These are phyloP conservation scores for Aphis gossypii DNA, from an alignment of 1,140 invertebrate genomes.

Conservation along the genomic window DNA sequence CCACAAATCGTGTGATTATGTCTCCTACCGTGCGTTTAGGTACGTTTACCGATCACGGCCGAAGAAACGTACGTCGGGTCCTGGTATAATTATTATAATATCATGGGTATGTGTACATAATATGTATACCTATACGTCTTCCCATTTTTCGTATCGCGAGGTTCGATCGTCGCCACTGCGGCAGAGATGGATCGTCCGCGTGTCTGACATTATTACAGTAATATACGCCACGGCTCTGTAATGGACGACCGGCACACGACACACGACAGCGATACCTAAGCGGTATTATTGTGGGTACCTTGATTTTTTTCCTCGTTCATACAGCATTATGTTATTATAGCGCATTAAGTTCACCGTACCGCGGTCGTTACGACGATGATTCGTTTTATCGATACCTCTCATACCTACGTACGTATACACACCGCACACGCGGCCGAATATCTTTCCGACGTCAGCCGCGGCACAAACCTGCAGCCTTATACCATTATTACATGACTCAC, in stretches of 20 bases:
- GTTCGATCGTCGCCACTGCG: constrained; percentile 19
- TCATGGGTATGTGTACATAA: background rate
- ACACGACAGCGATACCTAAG: background rate
- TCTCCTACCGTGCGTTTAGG: background rate
- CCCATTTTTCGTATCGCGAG: constrained; percentile 12
- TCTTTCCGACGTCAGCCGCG: background rate
- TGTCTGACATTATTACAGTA: constrained; percentile 12
- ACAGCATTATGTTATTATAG: constrained; percentile 1
- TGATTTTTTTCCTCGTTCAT: background rate
- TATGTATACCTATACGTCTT: background rate
- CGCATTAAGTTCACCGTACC: background rate
- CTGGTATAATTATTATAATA: constrained; percentile 27
- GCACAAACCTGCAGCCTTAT: background rate
- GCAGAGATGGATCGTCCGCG: constrained; percentile 25
- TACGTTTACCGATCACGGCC: background rate
- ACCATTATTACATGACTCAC: background rate
- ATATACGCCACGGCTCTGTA: background rate
- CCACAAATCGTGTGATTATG: background rate
- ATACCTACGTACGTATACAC: no score
- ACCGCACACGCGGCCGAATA: background rate
- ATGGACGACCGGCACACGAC: constrained; percentile 24
- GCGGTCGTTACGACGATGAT: constrained; percentile 1
- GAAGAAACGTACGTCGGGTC: background rate
- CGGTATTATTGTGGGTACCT: background rate
- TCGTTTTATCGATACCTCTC: constrained; percentile 14